Evolutionary conservation across 2,113 vertebrate species (phyloP), one percentile per base, ranked within the genome.

Genomic region (Microcebus murinus): DNA sequence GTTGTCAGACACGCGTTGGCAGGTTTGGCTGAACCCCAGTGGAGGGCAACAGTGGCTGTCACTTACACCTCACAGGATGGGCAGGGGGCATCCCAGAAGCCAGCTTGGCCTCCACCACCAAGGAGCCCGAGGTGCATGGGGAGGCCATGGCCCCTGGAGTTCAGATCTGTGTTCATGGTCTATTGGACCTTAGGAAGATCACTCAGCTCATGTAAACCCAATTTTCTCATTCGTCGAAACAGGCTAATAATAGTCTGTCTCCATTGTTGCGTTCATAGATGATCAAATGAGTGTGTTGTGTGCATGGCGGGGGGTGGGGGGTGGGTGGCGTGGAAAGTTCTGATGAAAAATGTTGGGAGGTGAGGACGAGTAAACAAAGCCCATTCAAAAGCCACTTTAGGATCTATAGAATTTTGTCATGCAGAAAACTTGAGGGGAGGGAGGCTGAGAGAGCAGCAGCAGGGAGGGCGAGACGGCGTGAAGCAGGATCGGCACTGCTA

Each of bases 61-160:
- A 8, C 8, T 20, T 81, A 36, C 67, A 23, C 42, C 61, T 29
- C 1, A 4, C 27, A 34, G n/a, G 14, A 36, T 17, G 50, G 9
- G 23, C 25, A 63, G 61, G 61, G 57, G 57, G 18, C 10, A 29
- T 6, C 6, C 20, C 36, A 59, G 39, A 21, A 13, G 1, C 65
- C 13, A 45, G 20, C 0, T 59, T 29, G n/a, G 13, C 50, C 52
- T 59, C 65, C 1, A 0, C 8, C 14, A 3, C 45, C 14, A 42
- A 48, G 63, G 89, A 81, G 65, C 14, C 0, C 8, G 31, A 42
- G n/a, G 34, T 65, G 4, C 8, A 1, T 13, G 21, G 13, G 8
- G 0, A 48, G 7, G 52, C 25, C 29, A 5, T 0, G 3, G 50
- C 76, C 45, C 25, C 2, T 3, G 31, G 50, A 8, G 1, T 70